Base-by-base conservation (phyloP, 2,113 vertebrate species). In the Alouatta palliata region DNA sequence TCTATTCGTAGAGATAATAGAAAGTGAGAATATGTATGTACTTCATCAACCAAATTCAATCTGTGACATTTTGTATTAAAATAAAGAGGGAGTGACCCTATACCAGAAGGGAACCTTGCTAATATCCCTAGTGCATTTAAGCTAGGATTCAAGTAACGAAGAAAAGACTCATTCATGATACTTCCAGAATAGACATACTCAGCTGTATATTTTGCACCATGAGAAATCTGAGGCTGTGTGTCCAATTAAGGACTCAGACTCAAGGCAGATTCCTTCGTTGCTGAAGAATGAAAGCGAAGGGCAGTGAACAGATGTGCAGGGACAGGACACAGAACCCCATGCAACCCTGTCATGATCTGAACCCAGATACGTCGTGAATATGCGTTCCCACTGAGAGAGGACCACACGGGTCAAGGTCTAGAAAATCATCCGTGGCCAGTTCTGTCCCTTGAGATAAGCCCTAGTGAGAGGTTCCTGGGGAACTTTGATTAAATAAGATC, bases 51-150 rank as follows among this genome's bases (percentile, higher is more conserved):
- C 43, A 87, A 95, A 95, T 80, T 79, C 86, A 97, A 49, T 77
- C 77, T 58, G 91, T 95, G 95, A 96, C 85, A 97, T 96, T 97
- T 90, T 89, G 40, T 68, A 80, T 86, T 80, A 71, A 86, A 94
- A 79, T 93, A 61, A 75, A 76, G 47, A 45, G 32, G 54, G 45
- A 79, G 70, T 32, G 56, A 96, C 14, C 86, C 35, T 83, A 81
- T 82, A 93, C 32, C 35, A 56, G 86, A 87, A 83, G 79, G 9
- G 1, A 52, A 80, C 43, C 47, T 81, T 20, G 21, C 3, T 91
- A 89, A 90, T 52, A 92, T 73, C 47, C 35, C 40, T 83, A 30
- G 25, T 75, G 35, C 64, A 64, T 61, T 96, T 58, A 88, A 94
- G 71, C 87, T 71, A 49, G 52, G 45, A 94, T 64, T 96, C 52